Evolutionary conservation across 1,140 invertebrate genomes (phyloP), one percentile per base, ranked within the genome.

Genomic region (Drosophila ogumai): DNA sequence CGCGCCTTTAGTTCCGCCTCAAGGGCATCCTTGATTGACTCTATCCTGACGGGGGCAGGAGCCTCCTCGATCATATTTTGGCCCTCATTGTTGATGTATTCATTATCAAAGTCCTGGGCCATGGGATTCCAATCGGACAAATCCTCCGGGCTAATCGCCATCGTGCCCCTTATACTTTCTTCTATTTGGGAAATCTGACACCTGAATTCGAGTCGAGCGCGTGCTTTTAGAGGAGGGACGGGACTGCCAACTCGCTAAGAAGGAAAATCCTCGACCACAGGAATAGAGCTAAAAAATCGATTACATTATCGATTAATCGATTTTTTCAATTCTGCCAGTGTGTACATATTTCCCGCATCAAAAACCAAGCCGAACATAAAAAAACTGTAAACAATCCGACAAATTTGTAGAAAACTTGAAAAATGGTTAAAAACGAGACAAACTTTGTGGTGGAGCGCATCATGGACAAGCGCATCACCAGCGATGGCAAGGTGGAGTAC

Each of bases 361-460:
- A 65, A 65, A 34, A 44, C 41, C 25, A 68, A 57, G 43, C 36
- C 4, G 8, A 12, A 22, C 41, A 28, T 7, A 25, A 9, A 32
- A 32, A 47, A 67, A 34, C 54, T 54, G 44, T 76, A 54, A 54
- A 55, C 54, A 74, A 69, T 47, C 3, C 19, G 4, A 15, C 19
- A 54, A 36, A 2, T 15, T 15, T 6, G 17, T 6, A 2, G 5
- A 13, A 63, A 43, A 32, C 1, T 3, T 0, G 8, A 6, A 13
- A 59, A 58, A 90, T 90, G 86, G 87, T 82, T 5, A 90, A 86
- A 77, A 90, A 91, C 61, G 81, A 88, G 50, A 56, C 82, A 0
- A 91, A 93, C 44, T 93, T 92, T 54, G 91, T 92, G 22, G 93
- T 93, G 28, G 93, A 93, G 58, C 92, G 93, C 36, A 93, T 93